These are phyloP conservation scores for Helarctos malayanus DNA, from an alignment of 2,797 vertebrate species.

Conservation along the genomic window DNA sequence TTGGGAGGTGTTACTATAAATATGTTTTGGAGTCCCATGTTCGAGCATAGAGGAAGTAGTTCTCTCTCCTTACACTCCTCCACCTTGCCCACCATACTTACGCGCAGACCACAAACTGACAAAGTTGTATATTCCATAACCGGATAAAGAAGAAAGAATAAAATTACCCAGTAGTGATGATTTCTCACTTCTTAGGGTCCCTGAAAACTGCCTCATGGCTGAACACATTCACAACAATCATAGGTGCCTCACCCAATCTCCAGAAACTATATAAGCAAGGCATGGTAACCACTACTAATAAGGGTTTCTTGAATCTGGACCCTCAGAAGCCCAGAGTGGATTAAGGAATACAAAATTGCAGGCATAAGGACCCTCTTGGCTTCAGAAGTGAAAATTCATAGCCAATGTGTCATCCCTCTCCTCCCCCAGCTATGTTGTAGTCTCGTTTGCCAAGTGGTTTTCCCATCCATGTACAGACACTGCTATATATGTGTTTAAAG, in stretches of 20 bases:
- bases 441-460: slow-evolving; percentile 37
- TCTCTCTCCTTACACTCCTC: not conserved
- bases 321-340: not conserved
- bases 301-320: not conserved
- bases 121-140: not conserved
- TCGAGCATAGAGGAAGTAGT: slow-evolving; percentile 32
- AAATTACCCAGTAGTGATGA: not conserved
- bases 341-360: not conserved
- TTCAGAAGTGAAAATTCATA: slow-evolving; percentile 26
- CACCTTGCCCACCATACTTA: not conserved
- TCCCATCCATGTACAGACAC: not conserved
- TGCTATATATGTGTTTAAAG: not conserved
- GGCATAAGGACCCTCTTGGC: not conserved
- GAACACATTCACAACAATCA: not conserved
- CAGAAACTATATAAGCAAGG: not conserved
- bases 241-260: not conserved
- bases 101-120: not conserved
- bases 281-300: not conserved
- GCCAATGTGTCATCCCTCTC: slow-evolving; percentile 27
- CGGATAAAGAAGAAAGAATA: slow-evolving; percentile 2
- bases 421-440: not conserved
- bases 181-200: not conserved
- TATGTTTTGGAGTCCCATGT: not conserved
- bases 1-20: not conserved
- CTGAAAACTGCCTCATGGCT: not conserved